Evolutionary conservation across 2,113 vertebrate species (phyloP).

Genomic region (Hippocampus mohnikei): DNA sequence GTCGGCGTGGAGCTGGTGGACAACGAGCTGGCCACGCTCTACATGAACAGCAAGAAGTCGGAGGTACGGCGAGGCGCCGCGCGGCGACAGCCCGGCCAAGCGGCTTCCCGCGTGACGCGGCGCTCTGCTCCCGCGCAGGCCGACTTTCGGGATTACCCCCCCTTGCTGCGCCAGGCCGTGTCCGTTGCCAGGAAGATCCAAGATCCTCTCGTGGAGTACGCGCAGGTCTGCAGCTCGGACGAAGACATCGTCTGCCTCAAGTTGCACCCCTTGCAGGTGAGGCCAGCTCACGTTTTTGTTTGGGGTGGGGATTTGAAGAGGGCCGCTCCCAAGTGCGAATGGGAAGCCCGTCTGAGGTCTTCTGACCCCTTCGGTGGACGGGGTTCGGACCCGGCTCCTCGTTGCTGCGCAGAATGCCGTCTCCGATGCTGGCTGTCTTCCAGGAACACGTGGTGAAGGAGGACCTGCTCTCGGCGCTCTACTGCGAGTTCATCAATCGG

Average conservation of each 20-base stretch:
- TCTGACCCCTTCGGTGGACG: no score
- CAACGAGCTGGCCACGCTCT: slow-evolving; percentile 90
- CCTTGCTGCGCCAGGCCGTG: slow-evolving; percentile 89
- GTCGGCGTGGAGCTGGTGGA: slow-evolving; percentile 93
- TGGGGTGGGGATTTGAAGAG: no score
- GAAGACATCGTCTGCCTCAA: slow-evolving; percentile 98
- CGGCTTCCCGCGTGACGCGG: not conserved
- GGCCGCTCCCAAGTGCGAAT: no score
- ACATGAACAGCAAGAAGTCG: slow-evolving; percentile 98
- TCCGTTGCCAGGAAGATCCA: slow-evolving; percentile 94
- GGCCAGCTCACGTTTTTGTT: not conserved
- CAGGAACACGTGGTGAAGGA: slow-evolving; percentile 98
- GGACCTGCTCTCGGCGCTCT: slow-evolving; percentile 86
- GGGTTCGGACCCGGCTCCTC: no score
- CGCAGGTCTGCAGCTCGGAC: slow-evolving; percentile 94
- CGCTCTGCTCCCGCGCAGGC: slow-evolving; percentile 28
- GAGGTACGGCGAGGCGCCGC: slow-evolving; percentile 76
- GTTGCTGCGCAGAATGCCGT: no score
- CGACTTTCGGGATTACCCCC: slow-evolving; percentile 85
- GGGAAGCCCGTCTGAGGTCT: no score
- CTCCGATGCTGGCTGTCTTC: not conserved
- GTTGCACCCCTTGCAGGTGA: slow-evolving; percentile 92
- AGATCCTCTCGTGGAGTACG: slow-evolving; percentile 93
- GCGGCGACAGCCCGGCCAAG: no score
- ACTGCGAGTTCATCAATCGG: slow-evolving; percentile 96